phyloP scores from a whole-genome alignment of 2,888 invertebrate species.

The Torymus aiolomorphi region DNA sequence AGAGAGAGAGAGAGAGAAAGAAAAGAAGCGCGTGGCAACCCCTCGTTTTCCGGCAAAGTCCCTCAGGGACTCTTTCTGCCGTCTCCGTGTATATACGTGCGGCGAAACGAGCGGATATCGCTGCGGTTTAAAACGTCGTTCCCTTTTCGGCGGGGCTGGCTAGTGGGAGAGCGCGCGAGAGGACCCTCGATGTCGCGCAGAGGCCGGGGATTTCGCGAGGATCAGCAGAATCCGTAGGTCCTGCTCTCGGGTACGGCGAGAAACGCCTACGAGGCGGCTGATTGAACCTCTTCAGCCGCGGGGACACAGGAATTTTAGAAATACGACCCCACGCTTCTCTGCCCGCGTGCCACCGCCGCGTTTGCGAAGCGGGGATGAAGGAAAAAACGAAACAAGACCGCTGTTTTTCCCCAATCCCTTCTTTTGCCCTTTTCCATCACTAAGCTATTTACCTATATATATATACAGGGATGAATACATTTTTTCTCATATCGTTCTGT shows the following conservation, averaged over 20 bases:
- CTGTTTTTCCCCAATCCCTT: constrained; percentile 20
- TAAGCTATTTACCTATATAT: constrained; percentile 39
- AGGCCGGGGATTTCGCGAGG: constrained; percentile 70
- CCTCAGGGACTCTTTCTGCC: constrained; percentile 61
- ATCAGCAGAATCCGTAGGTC: constrained; percentile 71
- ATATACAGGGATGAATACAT: constrained; percentile 28
- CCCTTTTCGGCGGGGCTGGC: constrained; percentile 56
- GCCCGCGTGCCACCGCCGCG: no score
- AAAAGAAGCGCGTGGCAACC: constrained; percentile 54
- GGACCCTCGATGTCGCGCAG: constrained; percentile 61
- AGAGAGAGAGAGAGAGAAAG: not conserved
- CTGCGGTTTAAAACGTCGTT: constrained; percentile 74
- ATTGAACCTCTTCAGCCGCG: constrained; percentile 36
- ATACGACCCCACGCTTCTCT: constrained; percentile 20
- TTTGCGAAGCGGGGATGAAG: not conserved
- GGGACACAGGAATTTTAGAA: constrained; percentile 47
- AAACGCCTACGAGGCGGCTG: constrained; percentile 41
- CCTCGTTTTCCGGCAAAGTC: constrained; percentile 63
- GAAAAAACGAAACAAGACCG: constrained; percentile 13
- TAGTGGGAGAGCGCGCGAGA: constrained; percentile 64
- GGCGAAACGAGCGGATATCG: constrained; percentile 71
- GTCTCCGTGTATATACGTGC: not conserved
- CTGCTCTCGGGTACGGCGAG: constrained; percentile 30
- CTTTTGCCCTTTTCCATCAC: constrained; percentile 41
- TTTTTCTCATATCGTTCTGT: constrained; percentile 2